These are phyloP conservation scores for Drosophila austrosaltans DNA, from an alignment of 2,888 invertebrate species.

Conservation along the genomic window DNA sequence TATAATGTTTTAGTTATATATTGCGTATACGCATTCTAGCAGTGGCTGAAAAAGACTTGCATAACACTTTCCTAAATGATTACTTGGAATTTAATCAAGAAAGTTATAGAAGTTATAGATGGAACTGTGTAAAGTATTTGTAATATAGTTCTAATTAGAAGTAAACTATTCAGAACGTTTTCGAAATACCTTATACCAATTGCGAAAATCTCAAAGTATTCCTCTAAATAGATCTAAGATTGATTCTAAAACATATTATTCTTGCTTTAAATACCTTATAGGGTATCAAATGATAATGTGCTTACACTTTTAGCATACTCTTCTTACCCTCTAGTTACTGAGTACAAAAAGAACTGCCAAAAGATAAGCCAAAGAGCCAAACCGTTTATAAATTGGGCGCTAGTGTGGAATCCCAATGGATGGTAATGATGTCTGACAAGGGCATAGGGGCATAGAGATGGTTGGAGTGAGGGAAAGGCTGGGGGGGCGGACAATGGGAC, in stretches of 20 bases:
- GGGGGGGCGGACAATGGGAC: not conserved
- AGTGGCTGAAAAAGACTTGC: no score
- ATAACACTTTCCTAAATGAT: no score
- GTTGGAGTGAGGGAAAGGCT: not conserved
- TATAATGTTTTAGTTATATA: not conserved
- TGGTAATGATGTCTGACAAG: slow-evolving; percentile 57
- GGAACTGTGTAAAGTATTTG: no score
- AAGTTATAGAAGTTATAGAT: no score
- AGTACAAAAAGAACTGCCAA: slow-evolving; percentile 38
- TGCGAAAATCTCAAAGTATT: no score
- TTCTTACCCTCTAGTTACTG: slow-evolving; percentile 1
- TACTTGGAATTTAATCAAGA: no score
- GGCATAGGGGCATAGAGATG: not conserved
- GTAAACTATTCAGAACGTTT: no score
- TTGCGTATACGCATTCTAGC: no score
- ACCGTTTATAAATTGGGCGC: slow-evolving; percentile 75
- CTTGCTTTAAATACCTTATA: not conserved
- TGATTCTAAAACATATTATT: not conserved
- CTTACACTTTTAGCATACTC: not conserved
- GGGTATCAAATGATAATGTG: not conserved
- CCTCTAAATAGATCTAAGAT: no score
- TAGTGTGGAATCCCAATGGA: slow-evolving; percentile 66
- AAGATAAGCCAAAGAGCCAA: slow-evolving; percentile 68
- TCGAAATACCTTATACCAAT: no score
- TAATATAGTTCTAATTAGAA: no score